Evolutionary conservation across 2,797 vertebrate genomes (phyloP).

Genomic region (Gobio occitaniae): DNA sequence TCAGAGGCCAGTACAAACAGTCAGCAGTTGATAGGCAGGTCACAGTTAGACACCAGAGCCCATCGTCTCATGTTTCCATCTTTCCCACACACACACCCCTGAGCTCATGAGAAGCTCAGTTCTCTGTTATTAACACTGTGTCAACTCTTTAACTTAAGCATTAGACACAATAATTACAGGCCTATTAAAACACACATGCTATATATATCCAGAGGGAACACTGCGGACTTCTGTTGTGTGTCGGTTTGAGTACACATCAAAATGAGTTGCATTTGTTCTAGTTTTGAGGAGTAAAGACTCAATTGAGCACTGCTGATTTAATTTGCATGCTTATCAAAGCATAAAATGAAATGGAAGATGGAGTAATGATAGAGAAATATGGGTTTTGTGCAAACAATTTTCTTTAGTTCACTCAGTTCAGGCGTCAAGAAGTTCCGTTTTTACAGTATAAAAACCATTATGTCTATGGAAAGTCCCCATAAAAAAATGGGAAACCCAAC

Average conservation of each 20-base stretch:
- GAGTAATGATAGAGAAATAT: constrained; percentile 14
- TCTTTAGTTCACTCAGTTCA: not conserved
- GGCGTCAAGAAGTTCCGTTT: not conserved
- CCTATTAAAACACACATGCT: constrained; percentile 11
- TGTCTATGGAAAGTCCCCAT: no score
- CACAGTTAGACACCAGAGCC: constrained; percentile 18
- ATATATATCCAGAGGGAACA: constrained; percentile 24
- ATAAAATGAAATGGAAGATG: constrained; percentile 33
- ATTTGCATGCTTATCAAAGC: constrained; percentile 39
- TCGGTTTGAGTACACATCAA: not conserved
- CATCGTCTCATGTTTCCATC: constrained; percentile 27
- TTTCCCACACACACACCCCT: constrained; percentile 39
- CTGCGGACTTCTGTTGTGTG: not conserved
- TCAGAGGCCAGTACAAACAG: constrained; percentile 10
- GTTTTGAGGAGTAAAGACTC: constrained; percentile 29
- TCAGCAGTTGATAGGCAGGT: constrained; percentile 13
- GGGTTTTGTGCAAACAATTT: not conserved
- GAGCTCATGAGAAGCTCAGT: constrained; percentile 40
- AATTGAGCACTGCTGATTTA: constrained; percentile 45
- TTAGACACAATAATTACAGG: constrained; percentile 15
- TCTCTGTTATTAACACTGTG: constrained; percentile 54
- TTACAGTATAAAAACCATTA: no score
- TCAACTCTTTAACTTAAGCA: constrained; percentile 51
- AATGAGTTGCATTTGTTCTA: constrained; percentile 15
- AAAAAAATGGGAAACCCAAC: no score